phyloP scores from a whole-genome alignment of 2,797 vertebrate species.

The Galagoides demidoff region DNA sequence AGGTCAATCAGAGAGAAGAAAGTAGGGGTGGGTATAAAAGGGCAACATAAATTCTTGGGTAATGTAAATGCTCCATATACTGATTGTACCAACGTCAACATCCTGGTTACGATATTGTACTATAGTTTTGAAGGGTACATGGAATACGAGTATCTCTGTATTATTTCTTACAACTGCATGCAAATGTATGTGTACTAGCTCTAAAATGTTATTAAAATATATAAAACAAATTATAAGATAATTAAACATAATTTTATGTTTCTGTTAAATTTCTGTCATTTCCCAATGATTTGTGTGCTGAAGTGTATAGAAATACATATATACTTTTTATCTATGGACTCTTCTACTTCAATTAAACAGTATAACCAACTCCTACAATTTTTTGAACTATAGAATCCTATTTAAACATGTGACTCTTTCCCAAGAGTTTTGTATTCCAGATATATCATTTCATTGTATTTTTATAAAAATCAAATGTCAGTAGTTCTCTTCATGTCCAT shows the following conservation, averaged over 20 bases:
- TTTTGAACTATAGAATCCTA: not conserved
- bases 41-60: not conserved
- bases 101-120: not conserved
- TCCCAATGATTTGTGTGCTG: not conserved
- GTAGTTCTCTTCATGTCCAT: not conserved
- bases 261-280: not conserved
- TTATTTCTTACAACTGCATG: not conserved
- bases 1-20: rapidly evolving
- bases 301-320: not conserved
- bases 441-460: not conserved
- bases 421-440: not conserved
- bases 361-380: not conserved
- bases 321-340: not conserved
- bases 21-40: not conserved
- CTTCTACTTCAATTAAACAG: not conserved
- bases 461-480: not conserved
- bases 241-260: not conserved
- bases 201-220: not conserved
- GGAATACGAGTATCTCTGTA: not conserved
- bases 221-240: not conserved
- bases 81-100: not conserved
- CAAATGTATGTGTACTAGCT: not conserved
- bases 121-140: not conserved
- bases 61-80: not conserved
- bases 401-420: not conserved